Evolutionary conservation across 1,140 invertebrate species (phyloP).

Genomic region (Periplaneta americana): DNA sequence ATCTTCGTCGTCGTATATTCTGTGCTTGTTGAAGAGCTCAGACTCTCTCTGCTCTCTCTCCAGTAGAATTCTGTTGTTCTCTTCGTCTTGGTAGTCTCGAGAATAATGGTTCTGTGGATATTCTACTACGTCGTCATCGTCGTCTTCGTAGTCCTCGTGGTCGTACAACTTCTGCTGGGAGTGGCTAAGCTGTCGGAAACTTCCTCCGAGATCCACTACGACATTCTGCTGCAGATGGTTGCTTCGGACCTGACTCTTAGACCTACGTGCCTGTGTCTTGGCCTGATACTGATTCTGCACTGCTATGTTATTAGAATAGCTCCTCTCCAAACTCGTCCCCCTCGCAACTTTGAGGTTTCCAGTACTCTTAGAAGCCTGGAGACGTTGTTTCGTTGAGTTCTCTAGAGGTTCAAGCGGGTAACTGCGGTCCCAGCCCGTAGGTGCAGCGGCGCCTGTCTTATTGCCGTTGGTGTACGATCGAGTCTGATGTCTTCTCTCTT

Average conservation of each 20-base stretch:
- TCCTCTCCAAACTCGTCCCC: conserved; percentile 9
- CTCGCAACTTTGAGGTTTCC: neutral
- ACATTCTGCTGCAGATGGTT: no score
- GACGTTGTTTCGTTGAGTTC: conserved; percentile 19
- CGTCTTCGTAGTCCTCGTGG: neutral
- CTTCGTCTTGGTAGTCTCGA: neutral
- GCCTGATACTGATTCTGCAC: neutral
- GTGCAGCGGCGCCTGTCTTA: conserved; percentile 40
- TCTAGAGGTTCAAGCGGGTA: conserved; percentile 68
- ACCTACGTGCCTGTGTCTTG: neutral
- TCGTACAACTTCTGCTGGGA: neutral
- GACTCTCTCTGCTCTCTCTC: neutral
- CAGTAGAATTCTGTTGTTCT: neutral
- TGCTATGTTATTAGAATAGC: neutral
- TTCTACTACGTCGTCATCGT: neutral
- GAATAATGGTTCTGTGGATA: neutral
- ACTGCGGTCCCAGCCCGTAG: conserved; percentile 70
- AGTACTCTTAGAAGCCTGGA: neutral
- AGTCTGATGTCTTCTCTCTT: conserved; percentile 56
- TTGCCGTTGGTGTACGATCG: conserved; percentile 27
- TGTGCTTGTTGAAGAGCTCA: neutral
- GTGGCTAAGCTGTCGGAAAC: neutral
- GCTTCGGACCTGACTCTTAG: conserved; percentile 8
- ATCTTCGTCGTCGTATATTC: neutral
- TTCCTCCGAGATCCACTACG: neutral